Percentiles rank a stretch among this genome's conserved stretches.
Conservation (phyloP, 2,797 vertebrate species). For the Rousettus madagascariensis region DNA sequence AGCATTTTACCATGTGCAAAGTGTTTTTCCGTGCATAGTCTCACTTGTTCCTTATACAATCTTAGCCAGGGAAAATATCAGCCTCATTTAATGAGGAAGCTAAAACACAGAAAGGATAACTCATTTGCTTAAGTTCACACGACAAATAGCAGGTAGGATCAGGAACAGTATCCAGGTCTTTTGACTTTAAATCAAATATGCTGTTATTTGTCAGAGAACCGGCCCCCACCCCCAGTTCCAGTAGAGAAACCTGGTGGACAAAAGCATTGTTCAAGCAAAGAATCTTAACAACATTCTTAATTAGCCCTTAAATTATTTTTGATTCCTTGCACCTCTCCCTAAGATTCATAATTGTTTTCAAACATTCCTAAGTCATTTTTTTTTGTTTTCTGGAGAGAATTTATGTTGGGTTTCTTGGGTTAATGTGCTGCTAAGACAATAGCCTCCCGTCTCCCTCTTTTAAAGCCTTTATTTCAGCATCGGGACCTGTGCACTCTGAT, state of each 20-base stretch:
- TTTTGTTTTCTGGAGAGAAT: background rate
- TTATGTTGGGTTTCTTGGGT: background rate
- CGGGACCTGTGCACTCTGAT: background rate
- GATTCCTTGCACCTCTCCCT: background rate
- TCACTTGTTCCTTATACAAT: background rate
- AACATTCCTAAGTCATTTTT: background rate
- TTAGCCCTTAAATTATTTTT: background rate
- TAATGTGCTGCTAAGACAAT: no score
- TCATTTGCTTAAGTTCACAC: background rate
- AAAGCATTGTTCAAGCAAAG: background rate
- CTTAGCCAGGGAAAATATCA: background rate
- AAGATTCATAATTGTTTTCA: background rate
- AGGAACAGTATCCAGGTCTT: background rate
- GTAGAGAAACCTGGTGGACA: background rate
- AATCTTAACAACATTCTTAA: background rate
- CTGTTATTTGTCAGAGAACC: background rate
- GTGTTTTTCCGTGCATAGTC: background rate
- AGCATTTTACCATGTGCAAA: background rate
- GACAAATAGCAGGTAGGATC: background rate
- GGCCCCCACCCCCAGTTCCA: no score
- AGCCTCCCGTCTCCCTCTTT: background rate
- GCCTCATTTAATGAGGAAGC: background rate
- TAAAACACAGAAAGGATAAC: background rate
- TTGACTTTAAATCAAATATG: background rate
- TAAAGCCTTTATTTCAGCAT: background rate